These are phyloP conservation scores for Cyprinodon brontotheroides DNA, from an alignment of 2,113 vertebrate species.

Conservation along the genomic window DNA sequence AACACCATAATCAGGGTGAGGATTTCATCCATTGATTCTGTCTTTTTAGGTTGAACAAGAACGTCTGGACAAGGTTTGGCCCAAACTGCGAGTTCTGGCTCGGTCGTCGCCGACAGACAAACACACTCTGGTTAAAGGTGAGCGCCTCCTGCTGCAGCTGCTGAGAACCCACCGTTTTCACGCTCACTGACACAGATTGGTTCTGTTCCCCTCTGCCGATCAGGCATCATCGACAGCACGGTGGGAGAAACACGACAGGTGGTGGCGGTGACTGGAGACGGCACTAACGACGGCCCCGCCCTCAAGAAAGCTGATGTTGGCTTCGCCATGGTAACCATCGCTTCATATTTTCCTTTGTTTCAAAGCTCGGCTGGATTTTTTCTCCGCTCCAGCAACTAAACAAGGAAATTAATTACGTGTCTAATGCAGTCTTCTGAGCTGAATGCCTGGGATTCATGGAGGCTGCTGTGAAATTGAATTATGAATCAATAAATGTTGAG, in stretches of 20 bases:
- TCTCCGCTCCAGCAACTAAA: constrained; percentile 34
- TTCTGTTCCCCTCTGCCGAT: constrained; percentile 1
- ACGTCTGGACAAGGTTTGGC: constrained; percentile 96
- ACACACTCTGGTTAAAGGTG: constrained; percentile 98
- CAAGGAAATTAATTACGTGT: constrained; percentile 28
- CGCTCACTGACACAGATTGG: not conserved
- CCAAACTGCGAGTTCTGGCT: constrained; percentile 92
- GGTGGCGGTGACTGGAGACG: constrained; percentile 96
- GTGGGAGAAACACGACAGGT: constrained; percentile 91
- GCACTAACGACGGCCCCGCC: constrained; percentile 96
- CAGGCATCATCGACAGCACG: constrained; percentile 98
- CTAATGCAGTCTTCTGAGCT: constrained; percentile 17
- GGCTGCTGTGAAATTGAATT: constrained; percentile 41
- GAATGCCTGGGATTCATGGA: constrained; percentile 1
- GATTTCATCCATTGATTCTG: not conserved
- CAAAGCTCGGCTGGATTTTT: constrained; percentile 6
- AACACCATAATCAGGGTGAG: no score
- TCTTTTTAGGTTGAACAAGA: constrained; percentile 93
- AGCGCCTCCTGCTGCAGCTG: constrained; percentile 23
- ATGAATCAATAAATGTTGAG: constrained; percentile 40
- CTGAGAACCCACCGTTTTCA: not conserved
- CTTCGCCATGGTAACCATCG: constrained; percentile 92
- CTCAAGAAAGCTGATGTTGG: constrained; percentile 98
- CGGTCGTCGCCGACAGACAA: constrained; percentile 97
- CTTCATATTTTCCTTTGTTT: not conserved